Evolutionary conservation across 2,888 invertebrate species (phyloP).

Genomic region (Coenonympha arcania): DNA sequence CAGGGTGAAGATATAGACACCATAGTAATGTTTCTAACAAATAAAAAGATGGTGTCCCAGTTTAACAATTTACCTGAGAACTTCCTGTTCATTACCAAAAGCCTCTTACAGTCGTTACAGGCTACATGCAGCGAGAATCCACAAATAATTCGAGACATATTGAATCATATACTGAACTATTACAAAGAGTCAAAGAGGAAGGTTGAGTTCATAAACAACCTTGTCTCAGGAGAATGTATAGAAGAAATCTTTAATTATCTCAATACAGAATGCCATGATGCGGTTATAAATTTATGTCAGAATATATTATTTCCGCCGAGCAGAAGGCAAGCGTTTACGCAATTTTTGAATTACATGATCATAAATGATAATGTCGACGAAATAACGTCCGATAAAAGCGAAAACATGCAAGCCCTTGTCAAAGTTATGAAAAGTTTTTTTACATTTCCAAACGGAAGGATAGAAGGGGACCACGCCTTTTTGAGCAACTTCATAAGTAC

Average conservation of each 20-base stretch:
- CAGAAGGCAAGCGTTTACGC: constrained; percentile 53
- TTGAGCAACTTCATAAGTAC: constrained; percentile 54
- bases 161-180: constrained; percentile 46
- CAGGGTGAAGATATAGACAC: constrained; percentile 40
- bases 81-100: constrained; percentile 45
- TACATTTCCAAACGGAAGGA: constrained; percentile 49
- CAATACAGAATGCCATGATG: constrained; percentile 40
- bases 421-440: constrained; percentile 62
- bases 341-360: constrained; percentile 55
- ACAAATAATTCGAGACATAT: constrained; percentile 36
- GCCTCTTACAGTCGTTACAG: constrained; percentile 46
- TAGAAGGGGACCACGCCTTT: constrained; percentile 42
- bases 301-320: constrained; percentile 52
- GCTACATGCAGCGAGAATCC: constrained; percentile 30
- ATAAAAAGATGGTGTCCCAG: constrained; percentile 47
- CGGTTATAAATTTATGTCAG: constrained; percentile 46
- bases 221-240: constrained; percentile 50
- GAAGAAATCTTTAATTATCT: constrained; percentile 56
- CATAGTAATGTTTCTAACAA: constrained; percentile 52
- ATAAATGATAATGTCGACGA: constrained; percentile 55
- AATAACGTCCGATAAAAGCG: constrained; percentile 58
- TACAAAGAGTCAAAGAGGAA: constrained; percentile 61
- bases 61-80: constrained; percentile 46
- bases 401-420: constrained; percentile 60
- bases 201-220: constrained; percentile 53